phyloP scores from a whole-genome alignment of 2,888 invertebrate genomes.

The Ornithoptera priamus region DNA sequence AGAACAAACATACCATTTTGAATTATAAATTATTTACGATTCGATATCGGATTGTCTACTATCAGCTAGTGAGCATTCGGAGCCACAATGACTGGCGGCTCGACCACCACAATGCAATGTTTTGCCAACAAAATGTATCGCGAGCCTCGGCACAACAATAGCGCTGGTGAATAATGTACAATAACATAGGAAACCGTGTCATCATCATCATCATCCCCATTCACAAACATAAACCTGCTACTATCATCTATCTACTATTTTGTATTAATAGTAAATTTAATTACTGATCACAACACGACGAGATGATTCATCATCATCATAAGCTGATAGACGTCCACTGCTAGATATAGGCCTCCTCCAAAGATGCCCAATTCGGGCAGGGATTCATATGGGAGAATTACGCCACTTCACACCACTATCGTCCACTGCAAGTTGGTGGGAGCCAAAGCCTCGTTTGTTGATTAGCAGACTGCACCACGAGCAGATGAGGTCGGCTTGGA shows the following conservation, averaged over 20 bases:
- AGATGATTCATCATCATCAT: no score
- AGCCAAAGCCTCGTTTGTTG: no score
- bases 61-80: background rate
- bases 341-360: no score
- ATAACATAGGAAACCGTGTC: constrained; percentile 16
- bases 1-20: background rate
- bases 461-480: no score
- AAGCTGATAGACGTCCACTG: no score
- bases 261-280: background rate
- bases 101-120: constrained; percentile 21
- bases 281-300: background rate
- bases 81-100: constrained; percentile 1
- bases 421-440: no score
- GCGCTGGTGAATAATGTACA: constrained; percentile 19
- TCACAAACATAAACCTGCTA: background rate
- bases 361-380: no score
- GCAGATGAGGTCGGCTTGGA: no score
- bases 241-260: background rate
- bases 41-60: no score
- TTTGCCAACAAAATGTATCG: constrained; percentile 20
- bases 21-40: background rate
- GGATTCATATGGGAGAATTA: no score
- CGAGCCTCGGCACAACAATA: constrained; percentile 18
- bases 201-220: constrained; percentile 2
- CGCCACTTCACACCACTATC: no score